Base-by-base conservation (phyloP, 30 jellyfish, hydroid and myxozoan species). In the Hydractinia echinata region DNA sequence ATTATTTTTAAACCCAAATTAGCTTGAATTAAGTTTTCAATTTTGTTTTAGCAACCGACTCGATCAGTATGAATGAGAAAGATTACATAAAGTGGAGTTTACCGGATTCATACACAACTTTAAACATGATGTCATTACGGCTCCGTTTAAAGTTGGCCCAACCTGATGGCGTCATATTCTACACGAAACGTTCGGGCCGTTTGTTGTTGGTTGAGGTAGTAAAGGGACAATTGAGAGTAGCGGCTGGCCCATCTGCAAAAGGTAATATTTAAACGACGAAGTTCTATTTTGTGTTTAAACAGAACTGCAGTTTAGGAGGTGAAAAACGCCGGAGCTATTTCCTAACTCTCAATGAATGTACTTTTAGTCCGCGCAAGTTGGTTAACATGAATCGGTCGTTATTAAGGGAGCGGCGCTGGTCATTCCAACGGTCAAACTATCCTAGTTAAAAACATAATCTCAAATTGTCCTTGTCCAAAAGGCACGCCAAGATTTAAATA, bases 181-280 rank as follows among this genome's bases (percentile, higher is more conserved):
- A 61, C 84, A 80, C 87, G n/a, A 62, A 80, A 21, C 66, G 87
- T 16, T 48, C 53, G 10, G 87, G 83, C 5, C 64, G 20, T n/a
- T 8, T 60, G 56, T 68, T 80, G 7, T 44, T 66, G 84, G 84
- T 80, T 10, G 87, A 80, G 52, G 30, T 80, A 16, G 64, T 61
- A 4, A 67, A 80, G 21, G 87, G 87, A 66, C 55, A 49, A 15
- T 21, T 80, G 50, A 50, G 87, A 55, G 85, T 80, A n/a, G 87
- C 87, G 7, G 84, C 71, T 20, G 87, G 87, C 0, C 10, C 10
- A 5, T 14, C 73, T 6, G 60, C 85, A 18, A 44, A n/a, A 44
- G 81, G 87, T 80, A 76, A 58, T 30, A 30, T 30, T 30, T 30
- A 30, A 30, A 30, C 44, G 44, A 30, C 44, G 44, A 30, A 30